Base-by-base conservation (phyloP, 2,797 vertebrate genomes). In the Bufotes viridis region DNA sequence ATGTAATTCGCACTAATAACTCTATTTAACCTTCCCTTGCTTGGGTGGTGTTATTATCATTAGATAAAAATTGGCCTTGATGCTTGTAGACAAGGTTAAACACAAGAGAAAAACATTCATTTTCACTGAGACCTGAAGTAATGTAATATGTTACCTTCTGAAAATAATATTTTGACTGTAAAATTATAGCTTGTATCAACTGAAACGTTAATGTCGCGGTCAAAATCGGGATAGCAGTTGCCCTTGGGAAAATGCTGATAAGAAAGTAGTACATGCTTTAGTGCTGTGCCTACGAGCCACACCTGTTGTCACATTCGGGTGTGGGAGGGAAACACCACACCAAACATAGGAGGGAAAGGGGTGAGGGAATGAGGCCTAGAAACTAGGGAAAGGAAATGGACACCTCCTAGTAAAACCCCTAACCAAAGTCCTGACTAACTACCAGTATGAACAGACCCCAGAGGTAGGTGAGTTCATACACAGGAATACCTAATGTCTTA, bases 41-140 rank as follows among this genome's bases (percentile, higher is more conserved):
- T 86, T 34, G 55, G 24, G n/a, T 29, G 34, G 53, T 61, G 22
- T 87, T 87, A 72, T 87, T 79, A 72, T 69, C 20, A 81, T 87
- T 69, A 86, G 49, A 79, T 86, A 86, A 79, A 61, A 80, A 55
- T 22, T 81, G 24, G 55, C 85, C 85, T 87, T 87, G 76, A 53
- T 17, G 53, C 12, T 14, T 26, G 20, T 81, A 70, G 65, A 51
- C 85, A 87, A 87, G 78, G 78, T 81, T 80, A 87, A 81, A 87
- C 53, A 18, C 22, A 65, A 1, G 74, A 7, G 24, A n/a, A n/a
- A 60, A 57, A 29, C 14, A 81, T 72, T 49, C 58, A 34, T 79
- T 79, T 57, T 80, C 65, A 86, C 24, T 78, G 13, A 78, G 18
- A 55, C 60, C 34, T 57, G 22, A 42, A 81, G 4, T 63, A 80